A percentile compares a stretch with the other conserved stretches of the same genome.
These are phyloP conservation scores for Bombus difficillimus DNA, from an alignment of 1,140 invertebrate genomes.

Conservation along the genomic window DNA sequence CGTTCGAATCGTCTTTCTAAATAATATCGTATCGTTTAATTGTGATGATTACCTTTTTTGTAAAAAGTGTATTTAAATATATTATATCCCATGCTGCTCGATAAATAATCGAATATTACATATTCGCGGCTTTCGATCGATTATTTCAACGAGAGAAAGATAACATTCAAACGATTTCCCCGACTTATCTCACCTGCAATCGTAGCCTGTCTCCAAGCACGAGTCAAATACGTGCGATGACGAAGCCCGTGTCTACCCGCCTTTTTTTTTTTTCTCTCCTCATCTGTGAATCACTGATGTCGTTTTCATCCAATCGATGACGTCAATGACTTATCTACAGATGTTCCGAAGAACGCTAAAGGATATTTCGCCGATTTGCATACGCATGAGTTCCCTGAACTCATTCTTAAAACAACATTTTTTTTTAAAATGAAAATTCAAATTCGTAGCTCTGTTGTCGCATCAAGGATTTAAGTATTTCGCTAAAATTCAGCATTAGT, in stretches of 20 bases:
- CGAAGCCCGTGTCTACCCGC: neutral
- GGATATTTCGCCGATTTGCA: neutral
- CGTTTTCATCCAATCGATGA: conserved; percentile 22
- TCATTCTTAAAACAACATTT: neutral
- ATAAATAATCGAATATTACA: neutral
- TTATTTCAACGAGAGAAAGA: neutral
- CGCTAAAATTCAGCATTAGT: neutral
- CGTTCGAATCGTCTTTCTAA: neutral
- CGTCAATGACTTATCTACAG: conserved; percentile 31
- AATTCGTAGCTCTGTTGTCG: neutral
- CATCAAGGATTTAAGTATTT: neutral
- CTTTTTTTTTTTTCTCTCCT: neutral
- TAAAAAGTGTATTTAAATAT: conserved; percentile 42
- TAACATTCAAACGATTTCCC: neutral
- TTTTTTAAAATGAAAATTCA: neutral
- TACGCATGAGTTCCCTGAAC: neutral
- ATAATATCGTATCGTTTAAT: conserved; percentile 14
- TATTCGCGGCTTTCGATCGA: neutral
- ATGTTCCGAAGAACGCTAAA: neutral
- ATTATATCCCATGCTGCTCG: neutral
- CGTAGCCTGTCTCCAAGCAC: neutral
- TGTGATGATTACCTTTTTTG: neutral
- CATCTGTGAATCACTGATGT: conserved; percentile 1
- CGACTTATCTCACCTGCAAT: neutral
- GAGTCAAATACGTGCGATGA: conserved; percentile 4